phyloP scores from a whole-genome alignment of 2,113 vertebrate genomes.

The Phrynosoma blainvillii region DNA sequence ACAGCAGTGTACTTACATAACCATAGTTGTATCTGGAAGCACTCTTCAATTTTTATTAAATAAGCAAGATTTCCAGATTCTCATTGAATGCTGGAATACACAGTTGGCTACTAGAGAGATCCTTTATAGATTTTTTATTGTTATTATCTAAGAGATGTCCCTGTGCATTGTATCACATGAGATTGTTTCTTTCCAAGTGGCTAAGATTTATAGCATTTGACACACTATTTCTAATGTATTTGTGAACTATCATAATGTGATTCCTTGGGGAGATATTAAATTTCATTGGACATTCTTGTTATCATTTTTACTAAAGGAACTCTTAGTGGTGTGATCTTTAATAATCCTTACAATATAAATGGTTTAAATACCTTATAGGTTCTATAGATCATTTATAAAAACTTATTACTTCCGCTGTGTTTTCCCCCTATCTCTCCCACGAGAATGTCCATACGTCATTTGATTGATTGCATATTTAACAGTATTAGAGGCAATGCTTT shows the following conservation, averaged over 20 bases:
- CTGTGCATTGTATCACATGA: background rate
- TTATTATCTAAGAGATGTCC: background rate
- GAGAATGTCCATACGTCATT: slow-evolving; percentile 49
- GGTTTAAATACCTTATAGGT: slow-evolving; percentile 39
- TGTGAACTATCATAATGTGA: background rate
- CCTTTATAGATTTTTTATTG: background rate
- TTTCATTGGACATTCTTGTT: background rate
- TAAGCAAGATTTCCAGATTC: background rate
- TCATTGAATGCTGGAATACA: background rate
- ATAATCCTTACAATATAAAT: slow-evolving; percentile 20
- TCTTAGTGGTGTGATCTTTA: too few species aligned
- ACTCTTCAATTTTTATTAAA: background rate
- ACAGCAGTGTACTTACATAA: background rate
- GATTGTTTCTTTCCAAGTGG: background rate
- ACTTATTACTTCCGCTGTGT: slow-evolving; percentile 18
- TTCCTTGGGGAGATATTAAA: background rate
- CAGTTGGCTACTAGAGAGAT: background rate
- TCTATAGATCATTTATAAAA: slow-evolving; percentile 42
- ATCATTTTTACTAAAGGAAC: background rate
- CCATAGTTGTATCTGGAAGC: background rate
- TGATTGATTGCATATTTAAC: slow-evolving; percentile 72
- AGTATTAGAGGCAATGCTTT: slow-evolving; percentile 66
- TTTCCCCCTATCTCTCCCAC: slow-evolving; percentile 46
- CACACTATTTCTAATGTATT: background rate
- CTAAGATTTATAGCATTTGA: background rate